These are phyloP conservation scores for Helicoverpa assulta DNA, from an alignment of 2,888 invertebrate species.

Conservation along the genomic window DNA sequence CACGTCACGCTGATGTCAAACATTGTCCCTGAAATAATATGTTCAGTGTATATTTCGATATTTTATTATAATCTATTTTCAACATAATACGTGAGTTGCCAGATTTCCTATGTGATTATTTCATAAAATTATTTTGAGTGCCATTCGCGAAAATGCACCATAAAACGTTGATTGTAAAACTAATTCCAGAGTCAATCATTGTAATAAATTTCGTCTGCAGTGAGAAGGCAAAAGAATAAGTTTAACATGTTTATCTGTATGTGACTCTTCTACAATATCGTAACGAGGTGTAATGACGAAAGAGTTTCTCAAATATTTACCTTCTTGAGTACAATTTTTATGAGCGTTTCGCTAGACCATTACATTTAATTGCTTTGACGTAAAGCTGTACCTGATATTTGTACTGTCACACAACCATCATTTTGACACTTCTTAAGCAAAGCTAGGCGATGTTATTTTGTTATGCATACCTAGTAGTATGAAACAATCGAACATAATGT, in stretches of 20 bases:
- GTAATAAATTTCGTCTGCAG: not conserved
- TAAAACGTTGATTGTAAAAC: no score
- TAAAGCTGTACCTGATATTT: slow-evolving; percentile 26
- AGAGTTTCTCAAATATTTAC: slow-evolving; percentile 46
- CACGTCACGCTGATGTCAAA: slow-evolving; percentile 47
- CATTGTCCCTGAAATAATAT: slow-evolving; percentile 33
- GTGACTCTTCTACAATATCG: slow-evolving; percentile 20
- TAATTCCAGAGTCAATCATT: no score
- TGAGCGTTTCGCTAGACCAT: slow-evolving; percentile 36
- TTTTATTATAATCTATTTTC: slow-evolving; percentile 16
- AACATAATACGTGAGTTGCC: slow-evolving; percentile 4
- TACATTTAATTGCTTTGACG: slow-evolving; percentile 44
- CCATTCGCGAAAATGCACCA: no score
- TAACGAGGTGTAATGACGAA: slow-evolving; percentile 29
- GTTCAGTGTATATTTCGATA: slow-evolving; percentile 13
- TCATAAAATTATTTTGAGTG: slow-evolving; percentile 11
- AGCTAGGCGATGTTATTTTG: slow-evolving; percentile 22
- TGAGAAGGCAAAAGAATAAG: slow-evolving; percentile 5
- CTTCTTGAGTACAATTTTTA: slow-evolving; percentile 40
- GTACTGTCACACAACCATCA: slow-evolving; percentile 15
- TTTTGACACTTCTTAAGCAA: slow-evolving; percentile 30
- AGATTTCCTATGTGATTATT: slow-evolving; percentile 1
- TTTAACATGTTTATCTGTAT: slow-evolving; percentile 20
- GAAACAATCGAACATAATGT: slow-evolving; percentile 63
- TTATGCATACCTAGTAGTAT: slow-evolving; percentile 36